These are phyloP conservation scores for Poecilus cupreus DNA, from an alignment of 2,888 invertebrate genomes.

Conservation along the genomic window DNA sequence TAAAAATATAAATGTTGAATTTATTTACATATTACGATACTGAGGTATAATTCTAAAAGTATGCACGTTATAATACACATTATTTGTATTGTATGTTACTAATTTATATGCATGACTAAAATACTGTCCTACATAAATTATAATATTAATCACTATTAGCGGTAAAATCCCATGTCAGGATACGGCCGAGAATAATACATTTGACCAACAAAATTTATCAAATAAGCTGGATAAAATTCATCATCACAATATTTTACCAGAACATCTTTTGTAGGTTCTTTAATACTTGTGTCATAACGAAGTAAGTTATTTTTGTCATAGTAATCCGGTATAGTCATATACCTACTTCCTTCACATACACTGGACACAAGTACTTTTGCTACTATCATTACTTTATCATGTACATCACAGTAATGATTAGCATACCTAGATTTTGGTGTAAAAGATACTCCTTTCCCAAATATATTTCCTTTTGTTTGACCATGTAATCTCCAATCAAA, in stretches of 20 bases:
- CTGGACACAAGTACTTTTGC: conserved; percentile 64
- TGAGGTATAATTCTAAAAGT: too few species aligned
- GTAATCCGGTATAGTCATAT: conserved; percentile 64
- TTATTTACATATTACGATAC: too few species aligned
- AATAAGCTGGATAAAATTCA: conserved; percentile 67
- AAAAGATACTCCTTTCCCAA: conserved; percentile 67
- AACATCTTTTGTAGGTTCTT: conserved; percentile 64
- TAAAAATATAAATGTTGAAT: too few species aligned
- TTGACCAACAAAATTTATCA: conserved; percentile 63
- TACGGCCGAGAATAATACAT: background rate
- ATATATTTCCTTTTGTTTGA: conserved; percentile 62
- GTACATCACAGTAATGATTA: conserved; percentile 64
- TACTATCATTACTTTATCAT: conserved; percentile 65
- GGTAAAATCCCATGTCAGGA: background rate
- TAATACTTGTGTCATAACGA: conserved; percentile 66
- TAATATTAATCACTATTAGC: too few species aligned
- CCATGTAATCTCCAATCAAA: conserved; percentile 67
- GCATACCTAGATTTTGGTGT: conserved; percentile 65
- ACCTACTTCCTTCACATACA: conserved; percentile 61
- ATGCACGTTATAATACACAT: too few species aligned
- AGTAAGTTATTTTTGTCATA: background rate
- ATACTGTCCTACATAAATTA: too few species aligned
- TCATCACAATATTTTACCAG: conserved; percentile 67
- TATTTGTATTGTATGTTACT: too few species aligned
- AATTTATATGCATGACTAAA: too few species aligned